Base-by-base conservation (phyloP, 2,113 vertebrate genomes). In the Epinephelus lanceolatus region DNA sequence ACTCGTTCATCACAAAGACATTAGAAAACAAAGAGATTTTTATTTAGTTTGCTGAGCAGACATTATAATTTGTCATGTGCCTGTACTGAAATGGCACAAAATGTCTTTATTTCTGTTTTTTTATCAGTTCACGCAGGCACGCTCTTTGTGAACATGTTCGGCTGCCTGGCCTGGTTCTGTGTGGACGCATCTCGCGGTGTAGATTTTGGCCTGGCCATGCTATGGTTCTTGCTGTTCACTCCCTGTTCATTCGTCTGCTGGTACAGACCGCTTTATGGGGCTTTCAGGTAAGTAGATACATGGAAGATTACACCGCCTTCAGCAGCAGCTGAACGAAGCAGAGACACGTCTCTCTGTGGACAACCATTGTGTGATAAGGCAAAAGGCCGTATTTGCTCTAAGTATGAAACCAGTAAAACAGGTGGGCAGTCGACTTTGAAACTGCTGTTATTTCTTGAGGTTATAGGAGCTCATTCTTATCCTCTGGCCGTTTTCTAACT, bases 231-330 rank as follows among this genome's bases (percentile, higher is more conserved):
- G 93, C 96, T 99, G 84, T 99, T 99, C 84, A 99, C 98, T 18
- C 98, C 98, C 40, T 99, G 98, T 91, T 99, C 98, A 55, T 99
- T 99, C 83, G 96, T 99, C 95, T 99, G 98, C 97, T 99, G 98
- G 98, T 99, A 99, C 96, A 99, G 98, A 97, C 98, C 98, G 62
- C 97, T 99, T 71, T 99, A 99, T 40, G 98, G 98, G 94, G 98
- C 98, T 51, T 99, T 99, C 96, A 99, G 98, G 98, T 99, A 96
- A 81, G 55, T 12, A 45, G 27, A 45, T 10, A 69, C 5, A 59
- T 53, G 15, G 4, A 62, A 66, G 51, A 4, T 13, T 6, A 17
- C 30, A 52, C 15, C 0, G 8, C 2, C 4, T 52, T 65, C 45
- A 21, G 45, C 37, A 59, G 27, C 33, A 30, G 12, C 45, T 21